Percentiles rank a stretch among this genome's conserved stretches.
Conservation (phyloP, 2,113 vertebrate genomes). For the Chloropsis cyanopogon region DNA sequence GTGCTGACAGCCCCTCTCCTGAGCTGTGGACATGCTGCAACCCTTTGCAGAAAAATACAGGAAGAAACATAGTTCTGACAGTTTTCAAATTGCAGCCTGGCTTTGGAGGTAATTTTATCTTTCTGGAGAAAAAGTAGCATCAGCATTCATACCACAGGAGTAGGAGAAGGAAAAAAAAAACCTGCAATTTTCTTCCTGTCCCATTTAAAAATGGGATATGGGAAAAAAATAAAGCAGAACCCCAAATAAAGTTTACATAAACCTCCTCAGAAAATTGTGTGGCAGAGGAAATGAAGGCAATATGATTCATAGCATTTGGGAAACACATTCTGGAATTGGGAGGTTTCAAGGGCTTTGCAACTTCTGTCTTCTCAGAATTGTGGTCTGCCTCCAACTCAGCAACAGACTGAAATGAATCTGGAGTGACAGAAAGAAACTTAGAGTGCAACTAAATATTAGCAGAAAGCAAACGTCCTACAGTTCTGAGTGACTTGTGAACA, state of each 20-base stretch:
- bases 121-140: background rate
- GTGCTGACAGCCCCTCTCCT: background rate
- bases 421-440: background rate
- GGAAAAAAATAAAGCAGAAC: background rate
- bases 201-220: background rate
- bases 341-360: background rate
- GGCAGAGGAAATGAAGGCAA: background rate
- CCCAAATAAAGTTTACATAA: background rate
- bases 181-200: background rate
- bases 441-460: background rate
- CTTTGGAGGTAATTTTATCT: background rate
- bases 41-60: background rate
- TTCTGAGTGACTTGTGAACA: background rate
- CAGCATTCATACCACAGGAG: background rate
- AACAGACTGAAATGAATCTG: background rate
- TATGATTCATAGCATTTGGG: background rate
- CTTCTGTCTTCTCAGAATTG: background rate
- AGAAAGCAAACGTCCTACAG: background rate
- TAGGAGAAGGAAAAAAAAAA: background rate
- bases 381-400: background rate
- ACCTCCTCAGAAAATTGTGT: background rate
- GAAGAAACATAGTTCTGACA: background rate
- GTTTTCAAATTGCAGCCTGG: background rate
- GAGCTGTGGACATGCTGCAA: background rate
- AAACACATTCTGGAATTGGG: background rate